Base-by-base conservation (phyloP, 2,888 invertebrate genomes). In the Amitus sp. region DNA sequence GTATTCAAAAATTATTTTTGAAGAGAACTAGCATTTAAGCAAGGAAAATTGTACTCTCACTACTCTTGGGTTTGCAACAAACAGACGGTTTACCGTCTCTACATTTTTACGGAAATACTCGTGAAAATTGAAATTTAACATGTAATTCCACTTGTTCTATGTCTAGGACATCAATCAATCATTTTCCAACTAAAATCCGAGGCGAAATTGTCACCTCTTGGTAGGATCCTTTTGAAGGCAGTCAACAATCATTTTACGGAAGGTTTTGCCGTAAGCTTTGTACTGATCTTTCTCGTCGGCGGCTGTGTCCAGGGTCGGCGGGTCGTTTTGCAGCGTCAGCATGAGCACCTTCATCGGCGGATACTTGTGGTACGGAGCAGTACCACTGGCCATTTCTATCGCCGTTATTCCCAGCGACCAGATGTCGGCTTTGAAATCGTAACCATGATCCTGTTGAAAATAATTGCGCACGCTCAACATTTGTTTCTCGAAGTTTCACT, bases 301-400 rank as follows among this genome's bases (percentile, higher is more conserved):
- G 48, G 91, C 91, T 76, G 98, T 96, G 76, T 99, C 99, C 72
- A 99, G 85, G 39, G 92, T 93, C 1, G 99, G 99, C 9, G 99
- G 98, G 75, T 98, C 98, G 77, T 99, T 98, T 84, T 98, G 97
- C 59, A 99, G 85, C 0, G 98, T 99, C 67, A 99, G 84, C 97
- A 99, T 98, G 54, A 99, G 86, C 48, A 99, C 95, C 85, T 99
- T 99, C 98, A 99, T 98, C 0, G 99, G 97, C 27, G 99, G 97
- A 82, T 95, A 98, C 82, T 96, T 98, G 82, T 98, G 98, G 82
- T 99, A 99, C 0, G 99, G 99, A 0, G 99, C 98, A 0, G 97
- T 97, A 10, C 96, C 96, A 1, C 96, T 95, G 0, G 98, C 98
- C 91, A 99, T 92, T 85, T 99, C 99, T 71, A 99, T 98, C 0